Evolutionary conservation across 2,797 vertebrate genomes (phyloP), one percentile per base, ranked within the genome.

Genomic region (Trachurus trachurus): DNA sequence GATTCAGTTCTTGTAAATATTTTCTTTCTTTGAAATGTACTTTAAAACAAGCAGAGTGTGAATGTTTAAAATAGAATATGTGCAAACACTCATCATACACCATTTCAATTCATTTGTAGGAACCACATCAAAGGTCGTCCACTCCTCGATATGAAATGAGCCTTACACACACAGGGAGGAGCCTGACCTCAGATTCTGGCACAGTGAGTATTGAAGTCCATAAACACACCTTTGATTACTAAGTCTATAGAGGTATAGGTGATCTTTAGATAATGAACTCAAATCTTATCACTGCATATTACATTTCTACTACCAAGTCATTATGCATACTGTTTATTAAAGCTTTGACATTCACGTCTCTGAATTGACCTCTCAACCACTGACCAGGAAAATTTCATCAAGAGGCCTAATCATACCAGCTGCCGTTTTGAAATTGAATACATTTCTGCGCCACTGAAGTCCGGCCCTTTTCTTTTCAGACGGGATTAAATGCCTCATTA

Each of bases 1-100:
- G 95, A 99, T 87, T 97, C 98, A 31, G 97, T 99, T 77, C 91
- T 93, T 74, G 98, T 99, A 94, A 94, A 91, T 78, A 50, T 8
- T 66, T 4, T 9, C 2, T 53, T 60, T 34, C 11, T 70, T 64
- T 13, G 0, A 67, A 31, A 26, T 21, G 0, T 6, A 22, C n/a
- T 34, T 21, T 64, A 1, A 66, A 53, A 57, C 49, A 52, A 57
- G 9, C 61, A n/a, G 26, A 31, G 13, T 19, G 9, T 45, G 31
- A 47, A 16, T 47, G 12, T 34, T 5, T 11, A 21, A 47, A 65
- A 26, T 31, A 59, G 5, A 37, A 1, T 3, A 49, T 53, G 7
- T 12, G 10, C 9, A 34, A 60, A 54, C 56, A n/a, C 34, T 85
- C 12, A n/a, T n/a, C n/a, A 26, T 26, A 34, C 31, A 66, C 6